These are phyloP conservation scores for Alviniconcha marisindica DNA, from an alignment of 1,140 invertebrate species.

Conservation along the genomic window DNA sequence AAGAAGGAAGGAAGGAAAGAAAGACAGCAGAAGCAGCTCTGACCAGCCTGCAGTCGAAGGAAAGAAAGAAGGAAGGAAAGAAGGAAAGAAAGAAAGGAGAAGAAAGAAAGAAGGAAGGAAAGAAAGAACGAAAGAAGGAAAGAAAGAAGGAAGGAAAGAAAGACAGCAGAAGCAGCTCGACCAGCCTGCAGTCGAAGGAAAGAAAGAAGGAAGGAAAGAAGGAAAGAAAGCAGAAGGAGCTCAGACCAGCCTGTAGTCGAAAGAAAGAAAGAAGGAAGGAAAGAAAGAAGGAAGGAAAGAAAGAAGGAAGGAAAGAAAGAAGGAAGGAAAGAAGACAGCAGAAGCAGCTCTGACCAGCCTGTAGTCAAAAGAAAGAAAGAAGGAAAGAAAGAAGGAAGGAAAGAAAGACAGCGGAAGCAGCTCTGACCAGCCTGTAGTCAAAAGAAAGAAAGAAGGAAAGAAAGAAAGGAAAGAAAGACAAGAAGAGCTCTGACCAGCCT, in stretches of 20 bases:
- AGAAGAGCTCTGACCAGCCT: background rate
- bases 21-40: no score
- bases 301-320: background rate
- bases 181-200: no score
- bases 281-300: background rate
- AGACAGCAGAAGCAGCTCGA: background rate
- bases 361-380: background rate
- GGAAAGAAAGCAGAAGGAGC: no score
- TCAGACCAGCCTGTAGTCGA: background rate
- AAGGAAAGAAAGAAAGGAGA: background rate
- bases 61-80: background rate
- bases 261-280: background rate
- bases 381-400: background rate
- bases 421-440: background rate
- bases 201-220: no score
- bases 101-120: no score
- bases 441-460: background rate
- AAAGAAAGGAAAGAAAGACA: background rate
- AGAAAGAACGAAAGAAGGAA: no score
- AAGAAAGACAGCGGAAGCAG: no score
- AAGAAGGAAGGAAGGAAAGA: background rate
- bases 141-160: background rate
- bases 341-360: no score
- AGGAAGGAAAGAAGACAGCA: conserved; percentile 13
- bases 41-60: background rate